Percentiles rank a stretch among this genome's conserved stretches.
These are phyloP conservation scores for Otocyon megalotis DNA, from an alignment of 2,113 vertebrate genomes.

Conservation along the genomic window DNA sequence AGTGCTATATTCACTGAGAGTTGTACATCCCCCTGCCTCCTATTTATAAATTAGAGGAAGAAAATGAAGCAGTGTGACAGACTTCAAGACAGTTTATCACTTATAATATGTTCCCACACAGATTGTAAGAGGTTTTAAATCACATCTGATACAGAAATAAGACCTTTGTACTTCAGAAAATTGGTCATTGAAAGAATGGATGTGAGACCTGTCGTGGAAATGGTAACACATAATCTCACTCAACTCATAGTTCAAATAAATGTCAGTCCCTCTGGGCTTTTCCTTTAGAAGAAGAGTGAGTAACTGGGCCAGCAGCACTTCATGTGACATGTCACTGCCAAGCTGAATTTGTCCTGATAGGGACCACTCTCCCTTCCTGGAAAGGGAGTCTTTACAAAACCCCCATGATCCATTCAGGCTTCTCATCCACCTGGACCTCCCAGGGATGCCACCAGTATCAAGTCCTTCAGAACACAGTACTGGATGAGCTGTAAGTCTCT, in stretches of 20 bases:
- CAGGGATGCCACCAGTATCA: not conserved
- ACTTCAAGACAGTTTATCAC: not conserved
- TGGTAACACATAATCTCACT: slow-evolving; percentile 63
- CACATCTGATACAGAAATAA: slow-evolving; percentile 59
- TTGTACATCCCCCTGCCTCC: not conserved
- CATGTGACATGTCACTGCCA: not conserved
- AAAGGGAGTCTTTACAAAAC: slow-evolving; percentile 52
- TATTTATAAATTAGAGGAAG: not conserved
- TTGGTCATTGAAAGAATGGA: slow-evolving; percentile 62
- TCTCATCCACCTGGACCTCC: slow-evolving; percentile 48
- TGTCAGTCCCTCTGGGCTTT: slow-evolving; percentile 53
- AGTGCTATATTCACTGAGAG: not conserved
- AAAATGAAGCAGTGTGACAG: not conserved
- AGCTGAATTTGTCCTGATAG: slow-evolving; percentile 14
- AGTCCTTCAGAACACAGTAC: slow-evolving; percentile 52
- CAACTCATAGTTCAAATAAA: slow-evolving; percentile 61
- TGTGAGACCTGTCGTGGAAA: slow-evolving; percentile 59
- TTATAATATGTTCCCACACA: not conserved
- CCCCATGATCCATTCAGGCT: slow-evolving; percentile 33
- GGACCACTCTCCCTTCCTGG: slow-evolving; percentile 33
- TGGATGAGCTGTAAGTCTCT: slow-evolving; percentile 23
- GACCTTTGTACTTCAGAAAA: slow-evolving; percentile 62
- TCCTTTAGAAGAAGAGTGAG: slow-evolving; percentile 34
- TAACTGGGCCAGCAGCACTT: not conserved
- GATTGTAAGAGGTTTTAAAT: slow-evolving; percentile 73